phyloP scores from a whole-genome alignment of 2,113 vertebrate genomes.

The Eonycteris spelaea region DNA sequence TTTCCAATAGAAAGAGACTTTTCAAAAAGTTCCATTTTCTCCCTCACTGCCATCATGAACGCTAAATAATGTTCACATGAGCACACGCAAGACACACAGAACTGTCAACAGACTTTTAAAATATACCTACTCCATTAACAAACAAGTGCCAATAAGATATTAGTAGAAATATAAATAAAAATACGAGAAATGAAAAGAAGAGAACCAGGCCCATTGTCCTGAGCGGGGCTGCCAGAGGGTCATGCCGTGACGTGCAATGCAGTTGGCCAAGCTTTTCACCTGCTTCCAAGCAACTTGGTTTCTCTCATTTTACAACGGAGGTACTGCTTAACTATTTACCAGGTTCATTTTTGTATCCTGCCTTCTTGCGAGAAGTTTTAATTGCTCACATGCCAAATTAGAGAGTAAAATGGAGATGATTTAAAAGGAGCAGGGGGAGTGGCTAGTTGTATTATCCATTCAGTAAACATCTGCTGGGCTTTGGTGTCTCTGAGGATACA shows the following conservation, averaged over 20 bases:
- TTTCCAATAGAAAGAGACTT: background rate
- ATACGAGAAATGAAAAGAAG: background rate
- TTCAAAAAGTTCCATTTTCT: background rate
- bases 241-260: background rate
- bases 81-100: background rate
- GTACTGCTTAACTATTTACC: background rate
- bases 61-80: background rate
- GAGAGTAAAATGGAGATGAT: background rate
- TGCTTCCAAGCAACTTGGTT: background rate
- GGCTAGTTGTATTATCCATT: background rate
- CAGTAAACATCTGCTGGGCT: background rate
- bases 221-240: background rate
- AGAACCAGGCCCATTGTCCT: background rate
- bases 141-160: background rate
- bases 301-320: background rate
- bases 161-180: constrained; percentile 13
- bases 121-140: background rate
- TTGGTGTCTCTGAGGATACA: background rate
- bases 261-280: background rate
- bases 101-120: background rate
- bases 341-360: background rate
- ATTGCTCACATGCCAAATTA: background rate
- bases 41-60: background rate
- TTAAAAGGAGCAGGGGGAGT: background rate
- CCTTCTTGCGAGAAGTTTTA: background rate